Evolutionary conservation across 2,888 invertebrate genomes (phyloP), one percentile per base, ranked within the genome.

Genomic region (Leucoptera coffeella): DNA sequence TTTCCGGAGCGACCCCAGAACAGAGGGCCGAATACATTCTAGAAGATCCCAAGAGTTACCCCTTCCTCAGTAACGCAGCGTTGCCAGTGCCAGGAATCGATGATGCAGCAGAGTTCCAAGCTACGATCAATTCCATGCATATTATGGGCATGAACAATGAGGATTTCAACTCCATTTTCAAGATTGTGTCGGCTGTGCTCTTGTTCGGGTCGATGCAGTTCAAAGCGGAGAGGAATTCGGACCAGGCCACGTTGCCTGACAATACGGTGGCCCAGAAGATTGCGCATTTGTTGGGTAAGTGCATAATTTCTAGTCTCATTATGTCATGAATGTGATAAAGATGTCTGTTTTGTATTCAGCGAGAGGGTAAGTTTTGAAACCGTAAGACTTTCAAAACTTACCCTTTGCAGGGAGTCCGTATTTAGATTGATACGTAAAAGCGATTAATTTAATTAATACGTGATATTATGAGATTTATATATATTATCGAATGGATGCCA

Each of bases 211-310:
- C 95, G 45, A 95, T 99, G 91, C 89, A 94, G 61, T 99, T 99
- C 73, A 90, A 93, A 38, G 95, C 96, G 58, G 99, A 99, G 55
- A 82, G 97, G 44, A 99, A 93, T 60, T 90, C 90, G 2, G 99
- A 99, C 57, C 99, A 99, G 62, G 99, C 99, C 3, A 94, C 95
- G 3, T 64, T 99, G 32, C 97, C 97, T 1, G 97, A 99, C 47
- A 97, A 99, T 52, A 96, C 96, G 2, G 95, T 95, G 2, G 97
- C 97, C 23, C 99, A 99, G 60, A 99, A 99, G 71, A 88, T 97
- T 30, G 96, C 97, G 30, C 97, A 99, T 61, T 71, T 99, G 36
- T 75, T 99, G 33, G 82, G 72, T 72, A 50, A 48, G 48, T n/a
- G n/a, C n/a, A n/a, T n/a, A n/a, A n/a, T 21, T 22, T 4, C n/a